These are phyloP conservation scores for Zootermopsis nevadensis DNA, from an alignment of 2,888 invertebrate species.

Conservation along the genomic window DNA sequence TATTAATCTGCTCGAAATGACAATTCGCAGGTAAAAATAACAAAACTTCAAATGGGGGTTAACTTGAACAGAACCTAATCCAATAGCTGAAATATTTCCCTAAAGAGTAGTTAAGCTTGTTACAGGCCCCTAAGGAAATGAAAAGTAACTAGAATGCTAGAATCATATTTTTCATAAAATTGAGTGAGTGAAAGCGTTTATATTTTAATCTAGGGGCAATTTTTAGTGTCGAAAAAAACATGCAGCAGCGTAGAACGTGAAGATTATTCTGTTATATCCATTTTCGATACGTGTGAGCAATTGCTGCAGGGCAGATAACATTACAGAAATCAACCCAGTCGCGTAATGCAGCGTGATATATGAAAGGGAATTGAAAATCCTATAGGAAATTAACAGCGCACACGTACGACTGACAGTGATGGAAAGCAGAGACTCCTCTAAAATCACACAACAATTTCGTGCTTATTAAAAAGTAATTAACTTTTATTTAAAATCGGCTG, in stretches of 20 bases:
- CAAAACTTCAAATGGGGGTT: too few species aligned
- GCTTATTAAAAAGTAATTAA: neutral
- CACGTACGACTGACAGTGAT: neutral
- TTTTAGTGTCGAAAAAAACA: neutral
- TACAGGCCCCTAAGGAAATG: too few species aligned
- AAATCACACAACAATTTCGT: neutral
- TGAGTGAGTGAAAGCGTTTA: too few species aligned
- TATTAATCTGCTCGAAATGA: too few species aligned
- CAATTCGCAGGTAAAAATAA: too few species aligned
- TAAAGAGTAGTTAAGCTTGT: too few species aligned
- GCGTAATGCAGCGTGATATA: neutral
- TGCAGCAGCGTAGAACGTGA: neutral
- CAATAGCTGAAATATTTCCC: too few species aligned
- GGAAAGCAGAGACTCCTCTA: neutral
- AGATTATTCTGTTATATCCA: neutral
- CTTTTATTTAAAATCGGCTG: too few species aligned
- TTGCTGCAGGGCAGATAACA: neutral
- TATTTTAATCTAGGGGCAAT: neutral
- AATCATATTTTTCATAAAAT: too few species aligned
- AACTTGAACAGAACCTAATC: too few species aligned
- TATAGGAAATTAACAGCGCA: neutral
- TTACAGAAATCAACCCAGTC: neutral
- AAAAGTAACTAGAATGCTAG: too few species aligned
- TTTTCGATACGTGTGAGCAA: neutral
- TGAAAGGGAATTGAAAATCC: neutral